A percentile compares a stretch with the other conserved stretches of the same genome.
These are phyloP conservation scores for Linnaemya tessellans DNA, from an alignment of 2,888 invertebrate species.

Conservation along the genomic window DNA sequence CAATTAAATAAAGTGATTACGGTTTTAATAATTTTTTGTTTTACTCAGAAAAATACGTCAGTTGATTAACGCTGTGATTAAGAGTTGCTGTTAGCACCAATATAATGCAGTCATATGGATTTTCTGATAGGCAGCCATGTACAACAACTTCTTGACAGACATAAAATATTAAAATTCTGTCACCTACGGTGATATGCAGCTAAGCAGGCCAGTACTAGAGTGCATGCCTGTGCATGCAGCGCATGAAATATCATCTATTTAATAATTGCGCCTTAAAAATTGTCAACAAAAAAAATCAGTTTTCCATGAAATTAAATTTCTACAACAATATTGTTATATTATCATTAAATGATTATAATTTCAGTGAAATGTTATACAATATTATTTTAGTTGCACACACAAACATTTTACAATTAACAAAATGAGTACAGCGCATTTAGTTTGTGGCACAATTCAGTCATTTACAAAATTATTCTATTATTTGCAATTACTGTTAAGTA, in stretches of 20 bases:
- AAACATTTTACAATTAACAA: neutral
- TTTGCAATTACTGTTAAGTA: neutral
- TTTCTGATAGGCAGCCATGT: too few relatives aligned
- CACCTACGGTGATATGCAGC: too few relatives aligned
- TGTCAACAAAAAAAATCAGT: neutral
- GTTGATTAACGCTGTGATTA: too few relatives aligned
- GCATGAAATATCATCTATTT: constrained; percentile 1
- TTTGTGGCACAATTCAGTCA: neutral
- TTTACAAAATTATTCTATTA: neutral
- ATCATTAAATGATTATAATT: neutral
- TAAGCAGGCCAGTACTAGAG: too few relatives aligned
- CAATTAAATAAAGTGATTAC: neutral
- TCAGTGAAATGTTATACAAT: neutral
- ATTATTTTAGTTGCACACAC: neutral
- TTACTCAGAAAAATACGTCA: too few relatives aligned
- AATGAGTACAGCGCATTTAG: neutral
- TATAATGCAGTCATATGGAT: too few relatives aligned
- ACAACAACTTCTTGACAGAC: too few relatives aligned
- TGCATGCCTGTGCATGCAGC: neutral
- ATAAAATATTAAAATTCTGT: too few relatives aligned
- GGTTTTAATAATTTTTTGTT: too few relatives aligned
- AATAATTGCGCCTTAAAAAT: constrained; percentile 4
- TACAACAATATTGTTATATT: neutral
- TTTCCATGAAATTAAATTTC: constrained; percentile 1
- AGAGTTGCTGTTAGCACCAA: too few relatives aligned